Conservation (phyloP, 1,140 invertebrate species). For the Drosophila eugracilis region DNA sequence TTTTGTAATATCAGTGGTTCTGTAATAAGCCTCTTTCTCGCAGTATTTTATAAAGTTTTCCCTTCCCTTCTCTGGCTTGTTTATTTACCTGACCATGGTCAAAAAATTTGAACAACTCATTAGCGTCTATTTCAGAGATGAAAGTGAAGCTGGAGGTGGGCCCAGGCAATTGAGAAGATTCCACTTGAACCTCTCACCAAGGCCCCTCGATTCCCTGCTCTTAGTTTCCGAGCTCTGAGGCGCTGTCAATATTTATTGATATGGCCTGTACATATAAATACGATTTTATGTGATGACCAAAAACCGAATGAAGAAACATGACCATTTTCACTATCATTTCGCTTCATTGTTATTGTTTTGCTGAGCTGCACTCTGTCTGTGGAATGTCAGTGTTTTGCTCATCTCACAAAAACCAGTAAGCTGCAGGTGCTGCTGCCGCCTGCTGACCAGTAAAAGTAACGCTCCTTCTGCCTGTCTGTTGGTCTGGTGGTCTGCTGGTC, state of each 20-base stretch:
- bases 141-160: conserved; percentile 42
- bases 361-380: conserved; percentile 34
- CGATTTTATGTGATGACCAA: conserved; percentile 76
- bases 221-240: conserved; percentile 8
- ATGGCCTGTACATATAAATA: conserved; percentile 42
- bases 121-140: conserved; percentile 47
- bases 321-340: conserved; percentile 82
- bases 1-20: too few relatives aligned
- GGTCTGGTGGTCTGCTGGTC: conserved; percentile 3
- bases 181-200: conserved; percentile 11
- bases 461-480: conserved; percentile 49
- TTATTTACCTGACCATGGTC: conserved; percentile 1
- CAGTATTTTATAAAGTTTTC: neutral
- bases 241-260: conserved; percentile 49
- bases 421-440: conserved; percentile 42
- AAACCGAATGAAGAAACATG: conserved; percentile 58
- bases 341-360: conserved; percentile 73
- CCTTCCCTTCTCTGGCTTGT: neutral
- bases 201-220: neutral
- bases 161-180: conserved; percentile 42
- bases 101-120: conserved; percentile 50
- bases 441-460: conserved; percentile 73
- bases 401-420: conserved; percentile 57
- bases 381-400: conserved; percentile 47
- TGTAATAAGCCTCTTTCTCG: conserved; percentile 1